Evolutionary conservation across 2,888 invertebrate genomes (phyloP), one percentile per base, ranked within the genome.

Genomic region (Tromatobia lineatoria): DNA sequence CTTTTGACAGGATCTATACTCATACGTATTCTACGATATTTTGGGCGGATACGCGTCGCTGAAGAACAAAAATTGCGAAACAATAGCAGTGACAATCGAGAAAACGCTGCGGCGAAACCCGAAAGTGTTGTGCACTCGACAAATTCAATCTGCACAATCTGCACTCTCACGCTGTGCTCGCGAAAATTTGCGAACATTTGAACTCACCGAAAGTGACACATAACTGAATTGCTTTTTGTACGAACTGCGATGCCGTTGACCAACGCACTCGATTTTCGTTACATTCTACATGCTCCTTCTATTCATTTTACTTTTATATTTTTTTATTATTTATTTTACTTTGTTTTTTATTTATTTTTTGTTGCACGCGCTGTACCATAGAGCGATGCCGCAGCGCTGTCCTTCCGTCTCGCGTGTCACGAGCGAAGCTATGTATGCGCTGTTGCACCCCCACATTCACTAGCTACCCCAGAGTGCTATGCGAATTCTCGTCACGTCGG

Each of bases 91-190:
- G 70, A 71, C 82, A 83, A 70, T 75, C 64, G 79, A 75, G 47
- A 57, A 20, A 71, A 18, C 15, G 34, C 66, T 57, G 25, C 69
- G 69, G 23, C 45, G 47, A 45, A 74, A 34, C 38, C 67, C 66
- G 66, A 42, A 64, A 83, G 50, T 42, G 47, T 66, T 66, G 75
- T 50, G 66, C 75, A 76, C 75, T 79, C 54, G 25, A 71, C 47
- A 15, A 83, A 83, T 83, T 71, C 83, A 79, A 83, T 83, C 79
- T 83, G 71, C 64, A 47, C 83, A 79, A 83, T 83, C 79, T 83
- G 71, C 64, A 47, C 71, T 38, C 57, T 13, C 47, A 23, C 34
- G 3, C 20, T 20, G 69, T 57, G 57, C 79, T 59, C 54, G 50
- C 29, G 70, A 70, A 78, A 79, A 79, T 59, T 45, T 18, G 45